Percentiles rank a stretch among this genome's conserved stretches.
phyloP scores from a whole-genome alignment of 2,888 invertebrate species.

The Philereme transversata region DNA sequence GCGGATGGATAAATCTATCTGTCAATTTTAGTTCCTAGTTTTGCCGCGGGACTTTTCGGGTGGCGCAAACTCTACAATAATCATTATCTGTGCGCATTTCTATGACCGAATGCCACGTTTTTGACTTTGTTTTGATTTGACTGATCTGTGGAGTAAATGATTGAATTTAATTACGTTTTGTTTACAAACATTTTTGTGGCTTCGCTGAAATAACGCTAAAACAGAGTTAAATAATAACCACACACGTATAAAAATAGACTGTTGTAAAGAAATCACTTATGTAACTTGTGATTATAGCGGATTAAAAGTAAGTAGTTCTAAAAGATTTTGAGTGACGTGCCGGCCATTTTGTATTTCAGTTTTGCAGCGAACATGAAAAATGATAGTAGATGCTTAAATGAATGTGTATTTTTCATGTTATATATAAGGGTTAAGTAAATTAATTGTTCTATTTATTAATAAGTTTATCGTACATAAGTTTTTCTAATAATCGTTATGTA shows the following conservation, averaged over 20 bases:
- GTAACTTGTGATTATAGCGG: constrained; percentile 12
- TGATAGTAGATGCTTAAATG: too few relatives aligned
- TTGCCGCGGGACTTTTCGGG: too few relatives aligned
- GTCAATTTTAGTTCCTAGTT: too few relatives aligned
- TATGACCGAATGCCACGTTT: not conserved
- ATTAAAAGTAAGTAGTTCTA: constrained; percentile 6
- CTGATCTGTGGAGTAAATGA: not conserved
- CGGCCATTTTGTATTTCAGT: constrained; percentile 28
- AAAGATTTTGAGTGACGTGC: constrained; percentile 16
- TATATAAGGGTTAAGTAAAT: too few relatives aligned
- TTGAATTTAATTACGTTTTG: not conserved
- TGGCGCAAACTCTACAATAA: too few relatives aligned
- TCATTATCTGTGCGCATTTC: not conserved
- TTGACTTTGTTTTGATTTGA: not conserved
- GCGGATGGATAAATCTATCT: too few relatives aligned
- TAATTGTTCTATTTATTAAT: too few relatives aligned
- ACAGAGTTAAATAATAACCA: not conserved
- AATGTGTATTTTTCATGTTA: too few relatives aligned
- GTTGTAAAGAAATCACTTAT: not conserved
- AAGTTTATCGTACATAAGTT: too few relatives aligned
- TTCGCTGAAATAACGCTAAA: constrained; percentile 5
- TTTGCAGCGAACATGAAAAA: constrained; percentile 6
- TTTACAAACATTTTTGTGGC: constrained; percentile 5
- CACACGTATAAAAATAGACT: not conserved
- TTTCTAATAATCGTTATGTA: too few relatives aligned